Evolutionary conservation across 92 coral and sea anemone species (phyloP), one percentile per base, ranked within the genome.

Genomic region (Blastomussa wellsi): DNA sequence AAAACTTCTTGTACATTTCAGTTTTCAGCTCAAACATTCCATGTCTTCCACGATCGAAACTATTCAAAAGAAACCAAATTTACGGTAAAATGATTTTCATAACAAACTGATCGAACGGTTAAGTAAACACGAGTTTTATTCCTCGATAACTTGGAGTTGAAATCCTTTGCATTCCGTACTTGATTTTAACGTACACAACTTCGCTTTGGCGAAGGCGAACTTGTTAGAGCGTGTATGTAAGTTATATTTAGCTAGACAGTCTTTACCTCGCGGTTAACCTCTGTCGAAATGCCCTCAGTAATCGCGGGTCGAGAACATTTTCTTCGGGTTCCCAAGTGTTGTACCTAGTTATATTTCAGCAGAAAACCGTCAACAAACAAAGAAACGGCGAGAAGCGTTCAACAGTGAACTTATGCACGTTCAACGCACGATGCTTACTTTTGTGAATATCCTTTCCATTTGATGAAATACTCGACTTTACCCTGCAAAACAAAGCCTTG

Each of bases 301-400:
- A 84, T 49, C 99, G 88, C 10, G 95, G 98, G 87, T 96, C 99
- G 31, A 96, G 88, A 3, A 96, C 99, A 82, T 96, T 96, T 82
- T 96, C 99, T 84, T 96, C 98, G 38, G 99, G 99, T 76, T 96
- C 99, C 99, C 99, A 96, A 14, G 99, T 96, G 76, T 96, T 96
- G 83, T 92, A 94, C 72, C 99, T 96, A 82, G 76, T 44, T 35
- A 79, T 83, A 81, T 76, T 80, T 79, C 20, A 85, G 76, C 51
- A 36, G 39, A 57, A 78, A 70, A 36, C 71, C 78, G 49, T 62
- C 55, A 66, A 51, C 48, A 68, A 80, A 55, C 70, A 55, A 17
- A 60, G 26, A 64, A 84, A 86, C 81, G 41, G 26, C 59, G 13
- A 59, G 35, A 57, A 74, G 59, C 72, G 41, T 60, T 32, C 60